A percentile compares a stretch with the other conserved stretches of the same genome.
phyloP scores from a whole-genome alignment of 2,113 vertebrate genomes.

The Crypturellus undulatus region DNA sequence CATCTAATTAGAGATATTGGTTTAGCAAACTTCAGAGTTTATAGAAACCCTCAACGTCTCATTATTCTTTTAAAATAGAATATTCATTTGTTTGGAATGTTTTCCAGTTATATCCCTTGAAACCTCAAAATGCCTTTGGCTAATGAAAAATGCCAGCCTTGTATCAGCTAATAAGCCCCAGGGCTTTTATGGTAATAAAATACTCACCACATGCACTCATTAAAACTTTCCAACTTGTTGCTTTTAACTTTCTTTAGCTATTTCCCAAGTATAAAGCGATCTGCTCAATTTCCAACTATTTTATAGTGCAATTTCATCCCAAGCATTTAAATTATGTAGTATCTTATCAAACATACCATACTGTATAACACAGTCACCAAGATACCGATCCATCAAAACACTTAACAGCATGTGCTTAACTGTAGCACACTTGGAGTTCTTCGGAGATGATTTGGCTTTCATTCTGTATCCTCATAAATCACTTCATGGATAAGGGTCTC shows the following conservation, averaged over 20 bases:
- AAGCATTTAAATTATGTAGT: not conserved
- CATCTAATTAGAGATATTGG: conserved; percentile 62
- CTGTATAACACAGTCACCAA: not conserved
- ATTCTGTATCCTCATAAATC: not conserved
- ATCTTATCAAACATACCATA: not conserved
- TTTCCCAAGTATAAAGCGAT: not conserved
- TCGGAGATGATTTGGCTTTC: not conserved
- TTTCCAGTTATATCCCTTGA: conserved; percentile 48
- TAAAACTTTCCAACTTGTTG: not conserved
- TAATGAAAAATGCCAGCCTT: conserved; percentile 35
- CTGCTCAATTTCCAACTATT: not conserved
- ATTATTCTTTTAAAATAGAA: conserved; percentile 67
- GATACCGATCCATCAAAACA: not conserved
- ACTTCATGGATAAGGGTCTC: not conserved
- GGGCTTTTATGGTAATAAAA: conserved; percentile 37
- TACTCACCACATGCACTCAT: not conserved
- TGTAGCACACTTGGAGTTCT: not conserved
- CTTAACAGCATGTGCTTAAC: not conserved
- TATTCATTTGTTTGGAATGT: conserved; percentile 67
- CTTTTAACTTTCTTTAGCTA: not conserved
- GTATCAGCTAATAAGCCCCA: conserved; percentile 32
- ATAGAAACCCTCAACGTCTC: conserved; percentile 41
- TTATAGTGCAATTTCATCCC: not conserved
- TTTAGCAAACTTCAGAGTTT: conserved; percentile 59
- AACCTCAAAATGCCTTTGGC: conserved; percentile 41